phyloP scores from a whole-genome alignment of 23 tunicate species.

The Trididemnum nubilum region DNA sequence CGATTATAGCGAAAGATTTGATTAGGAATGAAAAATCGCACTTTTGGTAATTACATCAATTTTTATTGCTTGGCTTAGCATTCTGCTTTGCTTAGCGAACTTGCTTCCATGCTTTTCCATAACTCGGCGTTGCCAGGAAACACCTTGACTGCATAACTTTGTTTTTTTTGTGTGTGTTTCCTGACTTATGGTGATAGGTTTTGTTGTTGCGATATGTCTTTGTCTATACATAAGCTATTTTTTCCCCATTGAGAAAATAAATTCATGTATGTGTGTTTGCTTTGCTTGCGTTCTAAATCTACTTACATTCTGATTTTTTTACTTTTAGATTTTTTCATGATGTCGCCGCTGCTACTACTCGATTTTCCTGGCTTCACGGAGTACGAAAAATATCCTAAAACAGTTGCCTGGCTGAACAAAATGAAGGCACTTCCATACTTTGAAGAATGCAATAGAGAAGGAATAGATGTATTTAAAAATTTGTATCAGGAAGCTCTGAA shows the following conservation, averaged over 20 bases:
- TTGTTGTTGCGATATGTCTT: too few relatives aligned
- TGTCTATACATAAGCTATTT: constrained; percentile 1
- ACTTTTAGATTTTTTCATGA: constrained; percentile 17
- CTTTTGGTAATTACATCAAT: too few relatives aligned
- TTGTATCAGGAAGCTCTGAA: background rate
- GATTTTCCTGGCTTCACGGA: background rate
- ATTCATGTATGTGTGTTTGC: background rate
- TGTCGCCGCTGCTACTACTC: constrained; percentile 17
- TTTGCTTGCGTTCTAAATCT: too few relatives aligned
- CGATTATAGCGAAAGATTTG: too few relatives aligned
- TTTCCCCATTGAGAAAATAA: background rate
- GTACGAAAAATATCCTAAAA: constrained; percentile 10
- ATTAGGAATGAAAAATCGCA: too few relatives aligned
- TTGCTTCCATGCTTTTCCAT: too few relatives aligned
- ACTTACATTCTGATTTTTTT: background rate
- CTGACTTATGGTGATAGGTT: too few relatives aligned
- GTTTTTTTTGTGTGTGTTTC: too few relatives aligned
- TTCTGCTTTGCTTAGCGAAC: too few relatives aligned
- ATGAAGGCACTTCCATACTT: constrained; percentile 19
- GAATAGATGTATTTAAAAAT: background rate
- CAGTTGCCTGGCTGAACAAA: constrained; percentile 14
- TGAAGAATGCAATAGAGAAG: constrained; percentile 20
- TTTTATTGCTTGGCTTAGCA: too few relatives aligned
- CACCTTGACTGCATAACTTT: too few relatives aligned
- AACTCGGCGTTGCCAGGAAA: too few relatives aligned